Conservation (phyloP, 2,888 invertebrate species). For the Therioaphis trifolii region DNA sequence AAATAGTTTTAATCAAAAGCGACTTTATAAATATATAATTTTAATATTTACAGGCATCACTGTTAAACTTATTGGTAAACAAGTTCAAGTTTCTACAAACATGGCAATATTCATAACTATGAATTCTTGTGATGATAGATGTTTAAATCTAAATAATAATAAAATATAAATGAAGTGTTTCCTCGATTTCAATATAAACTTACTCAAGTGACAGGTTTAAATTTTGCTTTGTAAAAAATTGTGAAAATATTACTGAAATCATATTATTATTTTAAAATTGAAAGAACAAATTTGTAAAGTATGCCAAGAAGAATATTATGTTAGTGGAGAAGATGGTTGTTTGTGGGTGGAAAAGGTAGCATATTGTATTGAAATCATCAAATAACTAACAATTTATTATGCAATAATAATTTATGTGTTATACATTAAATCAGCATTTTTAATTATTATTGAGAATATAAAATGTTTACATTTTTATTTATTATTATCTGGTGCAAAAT, state of each 20-base stretch:
- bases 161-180: constrained; percentile 99
- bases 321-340: constrained; percentile 91
- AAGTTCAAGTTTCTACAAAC: constrained; percentile 94
- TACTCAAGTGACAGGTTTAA: constrained; percentile 89
- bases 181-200: constrained; percentile 96
- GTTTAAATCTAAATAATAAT: constrained; percentile 98
- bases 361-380: constrained; percentile 61
- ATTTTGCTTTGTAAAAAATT: not conserved
- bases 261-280: constrained; percentile 72
- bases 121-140: constrained; percentile 99
- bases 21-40: constrained; percentile 38
- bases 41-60: constrained; percentile 71
- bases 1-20: too few species aligned
- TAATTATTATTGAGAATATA: not conserved
- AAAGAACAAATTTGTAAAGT: constrained; percentile 94
- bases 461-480: constrained; percentile 67
- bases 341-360: constrained; percentile 99
- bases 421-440: too few species aligned
- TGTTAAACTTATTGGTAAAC: constrained; percentile 96
- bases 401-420: too few species aligned
- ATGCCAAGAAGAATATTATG: constrained; percentile 94
- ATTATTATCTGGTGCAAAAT: constrained; percentile 76
- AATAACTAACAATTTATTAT: not conserved
- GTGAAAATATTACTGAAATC: not conserved
- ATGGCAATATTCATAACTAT: constrained; percentile 99